Evolutionary conservation across 2,797 vertebrate genomes (phyloP), one percentile per base, ranked within the genome.

Genomic region (Enoplosus armatus): DNA sequence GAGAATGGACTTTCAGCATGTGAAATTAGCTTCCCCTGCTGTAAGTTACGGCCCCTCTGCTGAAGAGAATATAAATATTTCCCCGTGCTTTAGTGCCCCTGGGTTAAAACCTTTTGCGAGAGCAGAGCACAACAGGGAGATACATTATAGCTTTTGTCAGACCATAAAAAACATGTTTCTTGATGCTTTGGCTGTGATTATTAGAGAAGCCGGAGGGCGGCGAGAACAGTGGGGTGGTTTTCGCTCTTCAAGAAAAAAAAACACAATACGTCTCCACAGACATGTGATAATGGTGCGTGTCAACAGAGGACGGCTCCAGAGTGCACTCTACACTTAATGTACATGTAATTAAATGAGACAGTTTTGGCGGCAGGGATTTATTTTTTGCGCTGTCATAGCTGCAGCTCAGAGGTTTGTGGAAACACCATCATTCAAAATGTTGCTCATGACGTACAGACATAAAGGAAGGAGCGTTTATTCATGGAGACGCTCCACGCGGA

Each of bases 31-130:
- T 76, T 82, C 76, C 76, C 81, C 87, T 24, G 72, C 85, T 83
- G 81, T 85, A 88, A 88, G 60, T 92, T 87, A 91, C 89, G 71
- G 78, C 76, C 85, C 81, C 80, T 81, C 75, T 63, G 87, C 86
- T 78, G 75, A 77, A 58, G 70, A 74, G 87, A 87, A 83, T 87
- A 88, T 91, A 85, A 91, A 92, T 87, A 89, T 89, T 77, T 84
- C 85, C 72, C 60, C 35, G 27, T 85, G 55, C 82, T 86, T 74
- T 55, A 66, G 55, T 31, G 86, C 81, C 87, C 61, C 79, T 70
- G 77, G 89, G 88, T 87, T 77, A 51, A 81, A 87, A 75, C 82
- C 79, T 54, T n/a, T 39, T 61, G 80, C 20, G 31, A 76, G 83
- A 60, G 22, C 61, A 3, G 67, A 69, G 84, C 72, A 77, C 87